Percentiles rank a stretch among this genome's conserved stretches.
phyloP scores from a whole-genome alignment of 1,140 invertebrate species.

The Papilio aristodemus region DNA sequence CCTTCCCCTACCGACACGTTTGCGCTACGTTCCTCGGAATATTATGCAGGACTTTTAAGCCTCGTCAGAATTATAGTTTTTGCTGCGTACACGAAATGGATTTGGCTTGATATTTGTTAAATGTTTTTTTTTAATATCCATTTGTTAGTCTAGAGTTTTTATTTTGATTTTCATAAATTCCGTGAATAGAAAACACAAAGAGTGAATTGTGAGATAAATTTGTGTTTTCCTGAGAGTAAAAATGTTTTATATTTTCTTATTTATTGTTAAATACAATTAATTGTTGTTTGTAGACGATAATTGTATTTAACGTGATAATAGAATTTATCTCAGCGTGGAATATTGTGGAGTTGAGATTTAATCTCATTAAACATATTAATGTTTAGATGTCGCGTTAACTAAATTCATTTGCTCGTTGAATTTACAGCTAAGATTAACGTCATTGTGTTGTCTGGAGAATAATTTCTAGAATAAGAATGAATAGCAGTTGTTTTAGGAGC shows the following conservation, averaged over 20 bases:
- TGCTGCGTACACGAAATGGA: not conserved
- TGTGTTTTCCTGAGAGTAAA: not conserved
- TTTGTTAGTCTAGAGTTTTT: no score
- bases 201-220: not conserved
- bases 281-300: not conserved
- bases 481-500: not conserved
- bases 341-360: slow-evolving; percentile 11
- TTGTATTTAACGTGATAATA: slow-evolving; percentile 15
- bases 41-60: slow-evolving; percentile 29
- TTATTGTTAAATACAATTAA: not conserved
- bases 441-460: slow-evolving; percentile 22
- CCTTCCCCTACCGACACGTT: slow-evolving; percentile 13
- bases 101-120: not conserved
- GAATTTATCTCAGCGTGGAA: slow-evolving; percentile 11
- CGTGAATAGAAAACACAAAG: no score
- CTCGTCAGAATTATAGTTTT: slow-evolving; percentile 29
- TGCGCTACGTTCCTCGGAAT: slow-evolving; percentile 19
- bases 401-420: slow-evolving; percentile 19
- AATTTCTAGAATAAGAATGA: slow-evolving; percentile 5
- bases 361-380: slow-evolving; percentile 23
- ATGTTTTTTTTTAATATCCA: not conserved
- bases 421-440: slow-evolving; percentile 14
- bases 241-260: not conserved
- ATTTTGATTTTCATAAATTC: no score
- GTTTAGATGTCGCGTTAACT: slow-evolving; percentile 23